phyloP scores from a whole-genome alignment of 2,113 vertebrate genomes.

The Varanus komodoensis region DNA sequence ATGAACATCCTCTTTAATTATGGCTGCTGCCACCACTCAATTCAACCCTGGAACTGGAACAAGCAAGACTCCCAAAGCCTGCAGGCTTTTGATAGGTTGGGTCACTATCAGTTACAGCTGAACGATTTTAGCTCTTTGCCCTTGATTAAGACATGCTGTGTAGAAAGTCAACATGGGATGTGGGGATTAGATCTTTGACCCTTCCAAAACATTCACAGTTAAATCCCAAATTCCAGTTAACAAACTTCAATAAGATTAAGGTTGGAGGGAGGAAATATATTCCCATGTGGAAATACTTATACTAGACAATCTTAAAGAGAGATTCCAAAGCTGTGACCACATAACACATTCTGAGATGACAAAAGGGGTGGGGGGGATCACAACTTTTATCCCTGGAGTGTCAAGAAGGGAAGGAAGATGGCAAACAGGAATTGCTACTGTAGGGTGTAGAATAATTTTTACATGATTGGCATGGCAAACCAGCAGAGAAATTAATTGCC shows the following conservation, averaged over 20 bases:
- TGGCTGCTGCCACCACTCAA: no score
- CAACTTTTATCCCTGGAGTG: neutral
- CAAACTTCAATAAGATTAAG: no score
- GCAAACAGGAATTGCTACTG: neutral
- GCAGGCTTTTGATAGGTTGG: no score
- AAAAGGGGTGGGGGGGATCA: neutral
- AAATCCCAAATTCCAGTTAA: neutral
- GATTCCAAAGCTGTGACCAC: neutral
- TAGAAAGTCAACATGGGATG: neutral
- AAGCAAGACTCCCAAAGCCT: no score
- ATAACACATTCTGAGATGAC: neutral
- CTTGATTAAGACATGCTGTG: neutral
- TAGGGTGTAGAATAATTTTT: neutral
- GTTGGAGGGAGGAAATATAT: no score
- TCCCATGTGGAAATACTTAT: neutral
- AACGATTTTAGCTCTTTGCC: neutral
- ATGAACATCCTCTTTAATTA: no score
- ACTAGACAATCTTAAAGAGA: neutral
- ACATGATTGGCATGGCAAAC: neutral
- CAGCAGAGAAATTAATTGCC: neutral
- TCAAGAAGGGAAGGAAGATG: neutral
- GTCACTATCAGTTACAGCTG: neutral
- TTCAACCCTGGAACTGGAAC: no score
- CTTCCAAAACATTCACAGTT: neutral
- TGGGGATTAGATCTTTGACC: neutral